Base-by-base conservation (phyloP, 2,888 invertebrate genomes). In the Tetragnatha montana region DNA sequence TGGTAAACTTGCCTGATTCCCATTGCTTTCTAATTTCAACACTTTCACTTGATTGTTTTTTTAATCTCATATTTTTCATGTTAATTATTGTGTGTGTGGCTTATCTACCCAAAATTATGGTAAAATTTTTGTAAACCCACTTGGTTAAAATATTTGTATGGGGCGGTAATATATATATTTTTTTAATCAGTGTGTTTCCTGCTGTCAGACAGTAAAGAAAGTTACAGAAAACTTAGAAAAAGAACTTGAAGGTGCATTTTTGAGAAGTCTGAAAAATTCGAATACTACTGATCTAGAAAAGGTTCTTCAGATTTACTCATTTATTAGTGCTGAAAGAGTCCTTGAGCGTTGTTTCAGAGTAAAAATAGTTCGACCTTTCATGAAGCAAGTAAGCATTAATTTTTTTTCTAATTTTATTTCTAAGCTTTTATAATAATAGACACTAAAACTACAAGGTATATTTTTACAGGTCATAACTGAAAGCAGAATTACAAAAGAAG, bases 321-420 rank as follows among this genome's bases (percentile, higher is more conserved):
- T 95, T 51, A 95, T 97, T 91, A 95, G 96, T 92, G 95, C 95
- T 93, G 95, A 96, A 81, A 92, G 92, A 81, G 95, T 96, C 92
- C 97, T 96, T 0, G 97, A 98, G 93, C 94, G 94, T 88, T 94
- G 96, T 4, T 95, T 97, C 92, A 94, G 95, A 91, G 95, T 95
- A 91, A 95, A 96, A 93, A 94, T 96, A 8, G 95, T 97, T 17
- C 94, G 95, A 73, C 96, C 96, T 6, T 94, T 95, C 86, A 94
- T 97, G 93, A 95, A 95, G 92, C 95, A 95, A 92, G 93, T 94
- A 90, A 84, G 92, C 22, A 70, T 21, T 68, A 75, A 14, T n/a
- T 71, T 50, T 12, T 4, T 49, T 14, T 19, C 1, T 35, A n/a
- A 50, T 21, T n/a, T 21, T 79, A 21, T 12, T 51, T 1, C 14